Conservation (phyloP, 2,797 vertebrate genomes). For the Onychomys torridus region DNA sequence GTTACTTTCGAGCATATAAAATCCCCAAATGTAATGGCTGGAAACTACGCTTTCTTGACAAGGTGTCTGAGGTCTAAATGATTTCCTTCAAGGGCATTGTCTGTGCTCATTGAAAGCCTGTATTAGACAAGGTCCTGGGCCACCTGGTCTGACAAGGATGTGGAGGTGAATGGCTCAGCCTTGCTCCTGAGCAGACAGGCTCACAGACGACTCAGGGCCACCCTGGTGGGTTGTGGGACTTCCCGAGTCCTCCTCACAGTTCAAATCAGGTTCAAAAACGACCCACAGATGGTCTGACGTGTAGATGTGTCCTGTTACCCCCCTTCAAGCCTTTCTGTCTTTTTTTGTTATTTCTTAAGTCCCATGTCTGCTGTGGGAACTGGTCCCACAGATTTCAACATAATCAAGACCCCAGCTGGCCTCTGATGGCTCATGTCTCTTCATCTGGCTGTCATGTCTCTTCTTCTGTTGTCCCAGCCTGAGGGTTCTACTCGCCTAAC, state of each 20-base stretch:
- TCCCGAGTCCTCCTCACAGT: background rate
- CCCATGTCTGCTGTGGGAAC: background rate
- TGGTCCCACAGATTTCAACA: background rate
- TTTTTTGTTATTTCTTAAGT: background rate
- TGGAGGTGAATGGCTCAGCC: background rate
- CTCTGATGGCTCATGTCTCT: background rate
- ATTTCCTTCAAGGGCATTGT: background rate
- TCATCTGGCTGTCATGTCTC: background rate
- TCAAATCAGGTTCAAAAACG: background rate
- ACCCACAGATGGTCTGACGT: background rate
- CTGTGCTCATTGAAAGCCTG: background rate
- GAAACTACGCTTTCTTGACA: background rate
- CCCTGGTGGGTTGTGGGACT: background rate
- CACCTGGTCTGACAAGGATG: background rate
- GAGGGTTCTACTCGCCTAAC: background rate
- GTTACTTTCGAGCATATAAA: background rate
- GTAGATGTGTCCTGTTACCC: background rate
- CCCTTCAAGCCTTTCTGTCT: background rate
- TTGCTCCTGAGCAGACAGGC: background rate
- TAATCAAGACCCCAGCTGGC: background rate
- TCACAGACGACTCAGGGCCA: background rate
- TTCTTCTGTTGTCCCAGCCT: background rate
- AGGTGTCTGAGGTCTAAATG: background rate
- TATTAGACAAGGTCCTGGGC: background rate
- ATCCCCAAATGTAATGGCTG: background rate